Base-by-base conservation (phyloP, 2,113 vertebrate genomes). In the Sardina pilchardus region DNA sequence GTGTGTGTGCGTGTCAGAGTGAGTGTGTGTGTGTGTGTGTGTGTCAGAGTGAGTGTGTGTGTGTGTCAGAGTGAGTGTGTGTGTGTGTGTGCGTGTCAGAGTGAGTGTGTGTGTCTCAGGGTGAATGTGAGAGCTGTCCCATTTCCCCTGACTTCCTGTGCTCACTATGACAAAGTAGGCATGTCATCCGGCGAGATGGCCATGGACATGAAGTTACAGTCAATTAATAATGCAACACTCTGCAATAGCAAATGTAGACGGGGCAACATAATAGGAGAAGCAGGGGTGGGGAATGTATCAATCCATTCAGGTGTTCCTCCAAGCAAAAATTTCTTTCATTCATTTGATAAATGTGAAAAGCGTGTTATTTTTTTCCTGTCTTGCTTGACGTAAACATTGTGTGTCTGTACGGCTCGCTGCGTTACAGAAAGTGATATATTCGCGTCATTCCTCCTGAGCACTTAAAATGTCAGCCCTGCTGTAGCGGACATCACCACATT, bases 221-320 rank as follows among this genome's bases (percentile, higher is more conserved):
- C 30, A 86, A 85, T 89, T 89, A 87, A 89, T 86, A 89, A 88
- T 87, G 81, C 81, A 87, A 81, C 75, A 71, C 81, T 84, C 48
- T 63, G 48, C 78, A 43, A 67, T 85, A 50, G 56, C 53, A 81
- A 86, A 86, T 83, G 83, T 30, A 82, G 71, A 83, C 83, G 56
- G 87, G 78, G 50, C 86, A 83, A 84, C 81, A 87, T 81, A 81
- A 84, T 5, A 87, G 84, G 71, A 82, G 83, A 82, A 8, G 47
- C 67, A 75, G 75, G 50, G 81, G 39, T n/a, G 82, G 34, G 56
- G 80, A 85, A 83, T 42, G 43, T 87, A 81, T 85, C 24, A 83
- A 47, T 82, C 75, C 59, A 26, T 78, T 88, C 85, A 14, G 67
- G 83, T 82, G 80, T 78, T 43, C 44, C 36, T 48, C 36, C 43